Percentiles rank a stretch among this genome's conserved stretches.
phyloP scores from a whole-genome alignment of 2,888 invertebrate genomes.

The Ectemnius cavifrons region DNA sequence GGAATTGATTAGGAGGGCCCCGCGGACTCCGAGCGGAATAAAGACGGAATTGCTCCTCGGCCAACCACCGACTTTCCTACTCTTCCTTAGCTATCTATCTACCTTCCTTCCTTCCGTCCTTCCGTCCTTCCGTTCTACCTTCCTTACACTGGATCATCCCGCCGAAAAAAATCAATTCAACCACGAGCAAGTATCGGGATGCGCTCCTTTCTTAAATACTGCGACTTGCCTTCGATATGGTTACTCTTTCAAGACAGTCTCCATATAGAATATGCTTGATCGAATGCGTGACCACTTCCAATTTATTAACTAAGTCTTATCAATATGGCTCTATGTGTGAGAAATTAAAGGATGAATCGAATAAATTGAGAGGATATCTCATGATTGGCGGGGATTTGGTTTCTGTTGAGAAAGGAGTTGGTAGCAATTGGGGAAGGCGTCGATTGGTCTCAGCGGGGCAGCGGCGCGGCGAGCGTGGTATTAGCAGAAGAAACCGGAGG shows the following conservation, averaged over 20 bases:
- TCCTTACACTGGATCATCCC: neutral
- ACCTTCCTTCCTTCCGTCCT: conserved; percentile 2
- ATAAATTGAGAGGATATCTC: too few relatives aligned
- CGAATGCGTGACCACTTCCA: too few relatives aligned
- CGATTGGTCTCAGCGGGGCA: neutral
- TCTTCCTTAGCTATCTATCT: conserved; percentile 6
- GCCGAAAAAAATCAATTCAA: neutral
- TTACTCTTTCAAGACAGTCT: too few relatives aligned
- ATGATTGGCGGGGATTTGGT: too few relatives aligned
- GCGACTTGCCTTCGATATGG: too few relatives aligned
- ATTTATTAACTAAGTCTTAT: too few relatives aligned
- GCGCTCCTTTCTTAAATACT: too few relatives aligned
- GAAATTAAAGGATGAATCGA: too few relatives aligned
- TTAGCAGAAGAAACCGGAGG: conserved; percentile 12
- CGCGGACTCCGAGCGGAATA: conserved; percentile 66
- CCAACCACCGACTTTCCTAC: conserved; percentile 43
- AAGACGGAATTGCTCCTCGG: conserved; percentile 71
- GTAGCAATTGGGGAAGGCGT: neutral
- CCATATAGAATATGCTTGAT: too few relatives aligned
- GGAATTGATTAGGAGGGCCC: conserved; percentile 77
- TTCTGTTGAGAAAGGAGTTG: neutral
- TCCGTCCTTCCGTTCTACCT: neutral
- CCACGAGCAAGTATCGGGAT: neutral
- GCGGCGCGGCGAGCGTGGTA: neutral
- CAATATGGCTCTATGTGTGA: too few relatives aligned